A percentile compares a stretch with the other conserved stretches of the same genome.
Conservation (phyloP, 2,797 vertebrate species). For the Paramormyrops hopkinsi region DNA sequence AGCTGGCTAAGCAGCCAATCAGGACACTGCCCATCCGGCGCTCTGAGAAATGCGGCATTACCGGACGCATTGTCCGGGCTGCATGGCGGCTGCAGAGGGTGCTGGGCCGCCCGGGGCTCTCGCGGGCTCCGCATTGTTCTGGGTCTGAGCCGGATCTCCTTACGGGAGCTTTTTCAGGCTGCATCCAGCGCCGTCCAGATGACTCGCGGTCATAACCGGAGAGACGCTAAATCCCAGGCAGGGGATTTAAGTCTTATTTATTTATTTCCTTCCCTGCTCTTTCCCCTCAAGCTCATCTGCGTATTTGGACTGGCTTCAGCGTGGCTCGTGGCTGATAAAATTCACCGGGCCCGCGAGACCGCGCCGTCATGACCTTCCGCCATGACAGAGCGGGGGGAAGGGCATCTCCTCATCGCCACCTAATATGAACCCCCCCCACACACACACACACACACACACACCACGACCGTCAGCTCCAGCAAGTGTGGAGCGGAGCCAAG, state of each 20-base stretch:
- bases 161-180: background rate
- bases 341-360: slow-evolving; percentile 44
- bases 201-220: background rate
- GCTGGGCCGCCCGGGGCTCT: background rate
- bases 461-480: no score
- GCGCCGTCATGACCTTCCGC: slow-evolving; percentile 29
- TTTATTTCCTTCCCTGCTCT: background rate
- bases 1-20: background rate
- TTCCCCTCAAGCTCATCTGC: slow-evolving; percentile 50
- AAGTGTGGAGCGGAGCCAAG: slow-evolving; percentile 31
- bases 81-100: background rate
- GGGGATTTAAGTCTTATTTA: slow-evolving; percentile 40
- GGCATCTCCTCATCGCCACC: background rate
- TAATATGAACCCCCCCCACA: background rate
- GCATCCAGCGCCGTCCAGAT: background rate
- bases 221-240: slow-evolving; percentile 24
- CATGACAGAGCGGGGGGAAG: background rate
- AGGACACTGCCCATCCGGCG: background rate
- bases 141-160: background rate
- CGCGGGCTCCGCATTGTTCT: background rate
- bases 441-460: background rate
- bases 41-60: background rate
- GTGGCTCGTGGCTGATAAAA: slow-evolving; percentile 55
- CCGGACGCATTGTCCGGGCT: background rate
- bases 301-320: slow-evolving; percentile 52